Base-by-base conservation (phyloP, 2,113 vertebrate genomes). In the Larimichthys crocea region DNA sequence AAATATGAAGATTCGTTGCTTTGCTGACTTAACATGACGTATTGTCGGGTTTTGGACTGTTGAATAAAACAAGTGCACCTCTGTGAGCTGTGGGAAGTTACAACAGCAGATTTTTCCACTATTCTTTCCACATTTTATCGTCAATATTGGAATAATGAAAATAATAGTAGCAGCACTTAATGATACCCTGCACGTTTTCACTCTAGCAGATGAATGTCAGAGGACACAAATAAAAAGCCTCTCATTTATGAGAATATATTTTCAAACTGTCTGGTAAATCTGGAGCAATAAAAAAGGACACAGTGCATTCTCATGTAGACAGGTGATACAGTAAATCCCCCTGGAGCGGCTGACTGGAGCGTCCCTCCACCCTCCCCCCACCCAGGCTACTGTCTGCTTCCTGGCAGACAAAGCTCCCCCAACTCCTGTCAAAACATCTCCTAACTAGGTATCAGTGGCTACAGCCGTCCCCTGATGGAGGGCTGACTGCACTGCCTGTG, bases 401-500 rank as follows among this genome's bases (percentile, higher is more conserved):
- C 77, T 72, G 60, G 44, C 80, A 74, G 79, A 84, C 79, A 78
- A 73, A 70, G 80, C 71, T 73, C 74, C 68, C 68, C 40, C 29
- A 56, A 83, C 72, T 88, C 66, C 89, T 89, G 89, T 91, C 88
- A 90, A 89, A 92, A 73, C 74, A 70, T 76, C 82, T 63, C 69
- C 80, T 82, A 66, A 83, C 71, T 52, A 79, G 73, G 81, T 44
- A 71, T 53, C 72, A 65, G 83, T n/a, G 67, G 70, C 72, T 66
- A 0, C 76, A 68, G 79, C 22, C 57, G 19, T 59, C 77, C 70
- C 66, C 22, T 42, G 69, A 78, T 10, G 55, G 74, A 87, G 67
- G 75, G 44, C 50, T 76, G 76, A 70, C 56, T 62, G 74, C 64
- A 55, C 67, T 1, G 24, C 55, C 40, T 48, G 55, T 52, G 40